phyloP scores from a whole-genome alignment of 2,113 vertebrate species.

The Gobius niger region DNA sequence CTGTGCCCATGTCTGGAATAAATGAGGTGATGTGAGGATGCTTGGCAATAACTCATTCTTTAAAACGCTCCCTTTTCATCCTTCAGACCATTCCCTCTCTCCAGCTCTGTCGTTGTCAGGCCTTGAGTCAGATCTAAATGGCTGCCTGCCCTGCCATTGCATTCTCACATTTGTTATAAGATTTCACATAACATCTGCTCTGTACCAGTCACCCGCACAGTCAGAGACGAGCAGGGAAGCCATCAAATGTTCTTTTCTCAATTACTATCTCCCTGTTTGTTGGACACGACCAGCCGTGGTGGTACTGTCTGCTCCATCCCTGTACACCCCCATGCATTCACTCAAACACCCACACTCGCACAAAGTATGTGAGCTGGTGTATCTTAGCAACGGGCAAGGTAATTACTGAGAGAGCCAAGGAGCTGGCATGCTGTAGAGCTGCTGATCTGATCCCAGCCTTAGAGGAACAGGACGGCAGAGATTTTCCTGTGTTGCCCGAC shows the following conservation, averaged over 20 bases:
- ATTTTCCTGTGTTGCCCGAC: constrained; percentile 71
- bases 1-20: not conserved
- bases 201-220: constrained; percentile 31
- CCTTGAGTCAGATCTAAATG: constrained; percentile 39
- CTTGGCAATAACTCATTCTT: constrained; percentile 4
- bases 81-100: constrained; percentile 24
- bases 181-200: constrained; percentile 43
- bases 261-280: constrained; percentile 62
- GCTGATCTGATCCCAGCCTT: constrained; percentile 76
- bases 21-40: not conserved
- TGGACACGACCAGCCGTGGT: constrained; percentile 64
- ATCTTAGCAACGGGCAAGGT: constrained; percentile 85
- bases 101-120: constrained; percentile 30
- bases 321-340: constrained; percentile 73
- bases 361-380: constrained; percentile 82
- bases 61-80: constrained; percentile 17
- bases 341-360: constrained; percentile 78
- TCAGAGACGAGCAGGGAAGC: constrained; percentile 28
- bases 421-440: constrained; percentile 81
- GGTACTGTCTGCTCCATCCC: constrained; percentile 63
- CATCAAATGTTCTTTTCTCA: constrained; percentile 60
- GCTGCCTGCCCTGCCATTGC: constrained; percentile 49
- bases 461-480: constrained; percentile 70
- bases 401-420: constrained; percentile 82
- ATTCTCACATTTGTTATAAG: constrained; percentile 36